phyloP scores from a whole-genome alignment of 92 coral and sea anemone genomes.

The Epizoanthus fatuus region DNA sequence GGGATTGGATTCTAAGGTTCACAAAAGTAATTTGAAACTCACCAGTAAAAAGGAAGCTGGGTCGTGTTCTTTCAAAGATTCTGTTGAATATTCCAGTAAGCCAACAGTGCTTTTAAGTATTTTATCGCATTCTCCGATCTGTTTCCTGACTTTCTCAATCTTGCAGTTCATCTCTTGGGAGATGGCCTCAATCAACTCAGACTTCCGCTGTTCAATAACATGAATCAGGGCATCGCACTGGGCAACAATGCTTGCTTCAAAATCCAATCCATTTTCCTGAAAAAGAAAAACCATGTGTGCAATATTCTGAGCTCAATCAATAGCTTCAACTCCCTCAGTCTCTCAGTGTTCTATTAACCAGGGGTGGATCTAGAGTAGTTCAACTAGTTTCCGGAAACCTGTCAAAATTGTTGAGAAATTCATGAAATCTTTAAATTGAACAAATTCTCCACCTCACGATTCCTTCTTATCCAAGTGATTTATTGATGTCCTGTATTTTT shows the following conservation, averaged over 20 bases:
- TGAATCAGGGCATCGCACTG: conserved; percentile 95
- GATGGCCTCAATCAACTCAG: conserved; percentile 85
- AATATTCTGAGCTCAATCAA: background rate
- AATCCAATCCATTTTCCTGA: conserved; percentile 97
- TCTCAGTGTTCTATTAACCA: too few species aligned
- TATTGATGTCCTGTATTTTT: too few species aligned
- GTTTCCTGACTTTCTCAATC: conserved; percentile 79
- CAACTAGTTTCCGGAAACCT: too few species aligned
- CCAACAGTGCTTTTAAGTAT: conserved; percentile 74
- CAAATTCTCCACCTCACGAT: too few species aligned
- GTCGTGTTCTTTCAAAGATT: conserved; percentile 88
- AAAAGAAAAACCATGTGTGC: background rate
- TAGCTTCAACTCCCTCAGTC: background rate
- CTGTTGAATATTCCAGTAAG: conserved; percentile 79
- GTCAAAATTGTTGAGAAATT: too few species aligned
- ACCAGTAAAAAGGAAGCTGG: conserved; percentile 97
- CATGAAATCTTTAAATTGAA: too few species aligned
- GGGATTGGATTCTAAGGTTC: background rate
- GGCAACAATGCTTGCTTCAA: conserved; percentile 97
- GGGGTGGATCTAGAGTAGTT: too few species aligned
- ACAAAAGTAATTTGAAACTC: conserved; percentile 16
- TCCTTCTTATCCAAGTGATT: too few species aligned
- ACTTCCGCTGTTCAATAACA: conserved; percentile 84
- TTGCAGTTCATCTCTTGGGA: conserved; percentile 84
- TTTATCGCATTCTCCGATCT: conserved; percentile 78